A percentile compares a stretch with the other conserved stretches of the same genome.
Conservation (phyloP, 2,888 invertebrate genomes). For the Auanema sp. region DNA sequence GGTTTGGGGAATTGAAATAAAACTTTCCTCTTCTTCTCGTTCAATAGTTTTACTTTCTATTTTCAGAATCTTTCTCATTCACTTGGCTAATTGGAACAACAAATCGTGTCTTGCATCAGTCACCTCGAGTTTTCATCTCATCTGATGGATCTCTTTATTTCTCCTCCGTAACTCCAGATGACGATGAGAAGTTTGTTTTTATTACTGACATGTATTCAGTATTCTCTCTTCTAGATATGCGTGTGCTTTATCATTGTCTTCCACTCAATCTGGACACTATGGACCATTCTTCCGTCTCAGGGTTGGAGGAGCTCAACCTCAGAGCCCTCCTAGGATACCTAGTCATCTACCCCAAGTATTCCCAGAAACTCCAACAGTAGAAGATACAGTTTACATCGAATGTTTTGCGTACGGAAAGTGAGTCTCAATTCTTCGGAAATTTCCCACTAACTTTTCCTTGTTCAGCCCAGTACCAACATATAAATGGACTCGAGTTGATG, state of each 20-base stretch:
- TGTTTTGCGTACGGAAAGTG: constrained; percentile 63
- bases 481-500: constrained; percentile 57
- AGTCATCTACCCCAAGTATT: constrained; percentile 55
- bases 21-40: too few species aligned
- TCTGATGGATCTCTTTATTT: constrained; percentile 62
- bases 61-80: constrained; percentile 58
- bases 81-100: constrained; percentile 55
- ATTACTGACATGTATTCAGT: constrained; percentile 1
- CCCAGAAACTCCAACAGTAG: constrained; percentile 54
- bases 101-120: constrained; percentile 49
- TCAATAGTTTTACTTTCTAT: background rate
- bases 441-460: constrained; percentile 19
- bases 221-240: constrained; percentile 50
- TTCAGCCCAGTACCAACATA: constrained; percentile 58
- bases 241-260: constrained; percentile 54
- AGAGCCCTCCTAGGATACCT: constrained; percentile 49
- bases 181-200: constrained; percentile 39
- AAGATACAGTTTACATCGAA: constrained; percentile 58
- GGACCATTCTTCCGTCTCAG: constrained; percentile 61
- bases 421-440: constrained; percentile 18
- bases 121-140: constrained; percentile 56
- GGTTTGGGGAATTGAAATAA: too few species aligned
- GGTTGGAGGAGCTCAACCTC: constrained; percentile 23
- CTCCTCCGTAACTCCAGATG: constrained; percentile 46
- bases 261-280: constrained; percentile 59